phyloP scores from a whole-genome alignment of 2,888 invertebrate species.

The Cylindroiulus punctatus region DNA sequence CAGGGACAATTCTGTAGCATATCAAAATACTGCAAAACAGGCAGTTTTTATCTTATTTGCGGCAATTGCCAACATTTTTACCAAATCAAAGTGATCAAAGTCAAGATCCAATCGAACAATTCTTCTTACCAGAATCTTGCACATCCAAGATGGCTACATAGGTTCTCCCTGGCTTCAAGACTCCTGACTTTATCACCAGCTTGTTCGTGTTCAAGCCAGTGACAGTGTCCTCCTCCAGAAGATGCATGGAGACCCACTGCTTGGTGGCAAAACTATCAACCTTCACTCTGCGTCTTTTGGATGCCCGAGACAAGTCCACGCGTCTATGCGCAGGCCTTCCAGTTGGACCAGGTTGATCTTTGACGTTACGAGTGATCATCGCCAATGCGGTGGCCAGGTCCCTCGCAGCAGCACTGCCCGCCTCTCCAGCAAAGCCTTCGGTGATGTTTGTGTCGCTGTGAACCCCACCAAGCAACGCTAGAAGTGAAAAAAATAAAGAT shows the following conservation, averaged over 20 bases:
- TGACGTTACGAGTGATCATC: neutral
- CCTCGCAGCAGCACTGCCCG: constrained; percentile 59
- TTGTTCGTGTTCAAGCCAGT: constrained; percentile 62
- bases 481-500: neutral
- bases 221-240: constrained; percentile 60
- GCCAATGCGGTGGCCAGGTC: neutral
- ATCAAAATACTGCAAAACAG: too few species aligned
- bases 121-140: constrained; percentile 7
- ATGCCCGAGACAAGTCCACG: neutral
- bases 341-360: neutral
- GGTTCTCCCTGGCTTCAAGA: constrained; percentile 62
- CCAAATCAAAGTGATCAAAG: too few species aligned
- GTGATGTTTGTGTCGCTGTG: neutral
- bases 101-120: too few species aligned
- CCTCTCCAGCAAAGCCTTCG: constrained; percentile 59
- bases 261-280: constrained; percentile 58
- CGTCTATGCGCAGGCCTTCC: neutral
- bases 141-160: constrained; percentile 60
- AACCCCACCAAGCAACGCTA: neutral
- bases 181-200: constrained; percentile 63
- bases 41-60: too few species aligned
- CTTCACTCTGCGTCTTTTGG: neutral
- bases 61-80: too few species aligned
- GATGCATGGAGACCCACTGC: constrained; percentile 56
- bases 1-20: too few species aligned